phyloP scores from a whole-genome alignment of 2,888 invertebrate species.

The Noctua pronuba region DNA sequence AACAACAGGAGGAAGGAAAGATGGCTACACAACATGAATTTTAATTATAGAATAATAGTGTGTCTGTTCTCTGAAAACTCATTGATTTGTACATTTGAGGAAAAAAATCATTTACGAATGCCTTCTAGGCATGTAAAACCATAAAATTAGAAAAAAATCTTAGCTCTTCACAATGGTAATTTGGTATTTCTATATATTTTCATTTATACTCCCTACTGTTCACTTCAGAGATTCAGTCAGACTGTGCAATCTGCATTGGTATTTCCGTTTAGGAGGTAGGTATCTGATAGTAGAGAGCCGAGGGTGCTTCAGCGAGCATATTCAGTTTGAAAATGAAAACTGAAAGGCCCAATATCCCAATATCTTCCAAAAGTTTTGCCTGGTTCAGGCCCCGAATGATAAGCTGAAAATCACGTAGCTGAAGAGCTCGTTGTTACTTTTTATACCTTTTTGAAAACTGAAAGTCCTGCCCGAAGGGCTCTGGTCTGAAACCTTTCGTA shows the following conservation, averaged over 20 bases:
- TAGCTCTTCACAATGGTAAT: neutral
- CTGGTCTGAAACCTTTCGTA: neutral
- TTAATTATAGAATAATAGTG: neutral
- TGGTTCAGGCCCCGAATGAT: neutral
- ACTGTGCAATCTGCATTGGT: neutral
- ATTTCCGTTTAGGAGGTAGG: neutral
- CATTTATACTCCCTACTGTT: neutral
- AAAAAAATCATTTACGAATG: neutral
- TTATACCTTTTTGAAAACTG: neutral
- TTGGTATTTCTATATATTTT: neutral
- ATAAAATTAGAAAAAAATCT: neutral
- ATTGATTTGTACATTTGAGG: neutral
- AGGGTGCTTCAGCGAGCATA: neutral
- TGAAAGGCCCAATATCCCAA: neutral
- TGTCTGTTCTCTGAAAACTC: neutral
- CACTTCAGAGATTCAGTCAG: neutral
- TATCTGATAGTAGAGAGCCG: neutral
- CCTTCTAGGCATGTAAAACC: neutral
- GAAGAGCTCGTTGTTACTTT: neutral
- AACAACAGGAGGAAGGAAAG: constrained; percentile 39
- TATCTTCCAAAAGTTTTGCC: neutral
- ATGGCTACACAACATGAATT: neutral
- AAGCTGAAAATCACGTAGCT: neutral
- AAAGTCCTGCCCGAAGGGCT: neutral
- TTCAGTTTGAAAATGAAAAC: neutral